Evolutionary conservation across 35 echinoderm and acorn worm genomes (phyloP).

Genomic region (Apostichopus californicus): DNA sequence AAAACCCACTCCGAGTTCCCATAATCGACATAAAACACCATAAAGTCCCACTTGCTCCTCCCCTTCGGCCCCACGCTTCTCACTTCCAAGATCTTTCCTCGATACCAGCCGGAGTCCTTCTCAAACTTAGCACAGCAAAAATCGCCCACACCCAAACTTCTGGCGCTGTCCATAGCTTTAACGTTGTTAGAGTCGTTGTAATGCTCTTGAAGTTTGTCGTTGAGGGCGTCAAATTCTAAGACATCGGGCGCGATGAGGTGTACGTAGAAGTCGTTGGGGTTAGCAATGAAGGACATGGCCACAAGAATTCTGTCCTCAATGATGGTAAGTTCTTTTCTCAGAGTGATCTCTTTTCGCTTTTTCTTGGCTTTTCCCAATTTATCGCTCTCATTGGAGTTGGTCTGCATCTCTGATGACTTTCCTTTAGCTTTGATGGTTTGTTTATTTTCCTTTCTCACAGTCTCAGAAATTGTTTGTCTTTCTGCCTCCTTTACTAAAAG

Average conservation of each 20-base stretch:
- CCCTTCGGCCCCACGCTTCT: conserved; percentile 18
- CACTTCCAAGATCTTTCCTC: conserved; percentile 42
- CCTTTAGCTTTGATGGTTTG: not conserved
- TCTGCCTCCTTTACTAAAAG: not conserved
- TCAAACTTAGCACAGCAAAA: conserved; percentile 55
- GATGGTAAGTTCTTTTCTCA: conserved; percentile 10
- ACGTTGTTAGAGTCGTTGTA: conserved; percentile 29
- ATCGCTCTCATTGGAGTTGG: not conserved
- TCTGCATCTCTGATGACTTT: not conserved
- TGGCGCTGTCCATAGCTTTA: not conserved
- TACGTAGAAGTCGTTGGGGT: conserved; percentile 63
- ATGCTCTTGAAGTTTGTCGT: conserved; percentile 39
- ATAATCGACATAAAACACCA: conserved; percentile 57
- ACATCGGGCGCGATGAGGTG: conserved; percentile 57
- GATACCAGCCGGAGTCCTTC: conserved; percentile 48
- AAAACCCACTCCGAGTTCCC: conserved; percentile 60
- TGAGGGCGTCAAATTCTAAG: conserved; percentile 41
- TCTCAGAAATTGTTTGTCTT: not conserved
- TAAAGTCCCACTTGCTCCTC: not conserved
- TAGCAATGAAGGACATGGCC: conserved; percentile 50
- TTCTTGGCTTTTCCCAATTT: not conserved
- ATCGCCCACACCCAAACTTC: not conserved
- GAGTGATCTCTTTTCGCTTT: not conserved
- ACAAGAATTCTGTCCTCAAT: conserved; percentile 19
- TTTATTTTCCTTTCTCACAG: not conserved